Base-by-base conservation (phyloP, 1,140 invertebrate genomes). In the Coenobita brevimanus region DNA sequence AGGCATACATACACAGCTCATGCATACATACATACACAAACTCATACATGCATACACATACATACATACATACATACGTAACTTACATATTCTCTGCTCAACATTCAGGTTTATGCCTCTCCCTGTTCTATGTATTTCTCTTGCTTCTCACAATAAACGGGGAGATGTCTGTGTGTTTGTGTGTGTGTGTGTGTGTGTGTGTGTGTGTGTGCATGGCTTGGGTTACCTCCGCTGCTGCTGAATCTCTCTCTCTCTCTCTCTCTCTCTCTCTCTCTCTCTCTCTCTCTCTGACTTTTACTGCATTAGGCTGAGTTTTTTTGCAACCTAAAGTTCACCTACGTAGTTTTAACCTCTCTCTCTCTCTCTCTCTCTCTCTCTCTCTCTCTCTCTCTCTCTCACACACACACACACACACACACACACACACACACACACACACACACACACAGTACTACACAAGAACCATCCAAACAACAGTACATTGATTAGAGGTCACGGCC, bases 21-120 rank as follows among this genome's bases (percentile, higher is more conserved):
- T n/a, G n/a, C n/a, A n/a, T n/a, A n/a, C n/a, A 17, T 24, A 67
- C 64, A 67, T 27, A 67, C 64, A 67, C 64, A 67, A 13, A 67
- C 64, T 17, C 64, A 67, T 27, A 67, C 64, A 67, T 27, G 27
- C 64, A 67, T 27, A 67, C 64, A 67, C 64, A 67, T 27, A 67
- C 64, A 67, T 27, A 67, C 64, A 67, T 27, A 67, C 64, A 67
- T 27, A 67, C 64, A 67, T 27, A 67, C 64, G 27, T 27, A 67
- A 13, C 13, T 27, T 67, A 17, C 15, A 27, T n/a, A n/a, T n/a
- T n/a, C n/a, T n/a, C n/a, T n/a, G n/a, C n/a, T n/a, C n/a, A n/a
- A n/a, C n/a, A n/a, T n/a, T n/a, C n/a, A n/a, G n/a, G n/a, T n/a
- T n/a, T n/a, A n/a, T n/a, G n/a, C n/a, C n/a, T n/a, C n/a, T n/a